Base-by-base conservation (phyloP, 2,888 invertebrate species). In the Byasa hedistus region DNA sequence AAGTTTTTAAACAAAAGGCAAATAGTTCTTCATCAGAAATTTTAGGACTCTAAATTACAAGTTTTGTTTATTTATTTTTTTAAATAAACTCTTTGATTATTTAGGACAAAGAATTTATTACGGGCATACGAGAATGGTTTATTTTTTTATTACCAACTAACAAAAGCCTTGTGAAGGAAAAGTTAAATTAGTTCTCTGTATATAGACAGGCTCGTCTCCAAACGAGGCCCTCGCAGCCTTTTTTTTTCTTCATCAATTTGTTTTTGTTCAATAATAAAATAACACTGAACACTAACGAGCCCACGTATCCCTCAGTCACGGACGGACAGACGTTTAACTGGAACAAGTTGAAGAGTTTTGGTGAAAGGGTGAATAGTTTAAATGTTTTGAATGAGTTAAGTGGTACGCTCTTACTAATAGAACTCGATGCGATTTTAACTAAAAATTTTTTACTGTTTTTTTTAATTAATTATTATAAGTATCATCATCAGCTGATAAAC, bases 291-390 rank as follows among this genome's bases (percentile, higher is more conserved):
- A 57, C 66, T 81, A 81, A 84, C 79, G 79, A 86, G 75, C 32
- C 48, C 70, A 59, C 65, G 71, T 72, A 75, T 57, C 60, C 76
- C 78, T 79, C 72, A 75, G 79, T 79, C 83, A 83, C 74, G 75
- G 75, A 19, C 22, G 3, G 74, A 72, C 66, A 64, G 81, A 85
- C 84, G 80, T 79, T 84, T 85, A 80, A 79, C 76, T 74, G 70
- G 81, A 86, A 81, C 78, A 80, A 84, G 80, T 75, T 83, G 84
- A 87, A 83, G 84, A 81, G 64, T 59, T 63, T 59, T 55, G 57
- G 65, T 70, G 71, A 72, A 75, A 68, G 64, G 66, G 48, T 66
- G 51, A 57, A 57, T 55, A 21, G 51, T 61, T 48, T 52, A 17
- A 57, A 17, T n/a, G 22, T 39, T 54, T 55, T 64, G 32, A 51